Percentiles rank a stretch among this genome's conserved stretches.
Conservation (phyloP, 2,888 invertebrate genomes). For the Torymus texanus region DNA sequence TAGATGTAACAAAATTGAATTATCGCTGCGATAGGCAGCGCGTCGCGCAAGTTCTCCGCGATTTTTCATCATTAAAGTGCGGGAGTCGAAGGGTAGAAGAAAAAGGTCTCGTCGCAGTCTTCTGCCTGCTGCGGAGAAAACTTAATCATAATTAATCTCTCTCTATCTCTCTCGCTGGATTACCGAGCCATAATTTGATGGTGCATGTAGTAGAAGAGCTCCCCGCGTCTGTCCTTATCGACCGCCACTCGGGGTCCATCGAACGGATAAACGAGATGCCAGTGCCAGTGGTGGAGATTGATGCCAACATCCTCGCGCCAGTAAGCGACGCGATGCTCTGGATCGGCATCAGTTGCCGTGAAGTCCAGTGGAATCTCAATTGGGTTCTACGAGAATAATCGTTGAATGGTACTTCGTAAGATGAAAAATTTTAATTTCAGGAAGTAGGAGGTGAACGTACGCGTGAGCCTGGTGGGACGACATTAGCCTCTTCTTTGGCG, state of each 20-base stretch:
- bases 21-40: too few relatives aligned
- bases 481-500: conserved; percentile 82
- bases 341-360: conserved; percentile 84
- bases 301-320: conserved; percentile 91
- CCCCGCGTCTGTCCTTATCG: conserved; percentile 85
- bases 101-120: too few relatives aligned
- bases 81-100: too few relatives aligned
- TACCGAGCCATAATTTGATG: conserved; percentile 77
- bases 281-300: conserved; percentile 94
- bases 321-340: conserved; percentile 88
- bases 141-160: too few relatives aligned
- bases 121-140: too few relatives aligned
- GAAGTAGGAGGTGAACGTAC: conserved; percentile 73
- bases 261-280: conserved; percentile 92
- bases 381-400: conserved; percentile 76
- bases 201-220: conserved; percentile 89
- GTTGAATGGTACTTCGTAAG: too few relatives aligned
- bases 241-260: conserved; percentile 82
- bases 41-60: too few relatives aligned
- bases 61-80: too few relatives aligned
- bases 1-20: too few relatives aligned
- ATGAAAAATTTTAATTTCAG: too few relatives aligned
- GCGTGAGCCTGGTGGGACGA: conserved; percentile 80
- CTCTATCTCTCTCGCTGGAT: too few relatives aligned
- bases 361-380: conserved; percentile 84